A percentile compares a stretch with the other conserved stretches of the same genome.
Conservation (phyloP, 35 echinoderm and acorn worm genomes). For the Heliocidaris tuberculata region DNA sequence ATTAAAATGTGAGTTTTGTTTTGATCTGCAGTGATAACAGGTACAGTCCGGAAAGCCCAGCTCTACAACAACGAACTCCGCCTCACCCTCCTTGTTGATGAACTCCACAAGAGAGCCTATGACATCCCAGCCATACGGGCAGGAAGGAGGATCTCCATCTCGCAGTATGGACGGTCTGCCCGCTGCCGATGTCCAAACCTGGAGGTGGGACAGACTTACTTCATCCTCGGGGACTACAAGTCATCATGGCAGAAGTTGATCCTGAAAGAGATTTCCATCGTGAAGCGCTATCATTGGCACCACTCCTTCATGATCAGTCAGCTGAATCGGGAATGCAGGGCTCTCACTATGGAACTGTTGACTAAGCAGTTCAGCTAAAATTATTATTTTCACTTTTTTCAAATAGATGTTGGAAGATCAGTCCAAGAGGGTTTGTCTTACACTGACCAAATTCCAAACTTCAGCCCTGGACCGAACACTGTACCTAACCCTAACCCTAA, state of each 20-base stretch:
- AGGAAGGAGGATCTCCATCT: constrained; percentile 12
- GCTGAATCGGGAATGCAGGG: constrained; percentile 26
- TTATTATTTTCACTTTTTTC: no score
- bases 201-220: constrained; percentile 59
- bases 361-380: background rate
- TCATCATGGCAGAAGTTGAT: constrained; percentile 48
- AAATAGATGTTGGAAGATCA: background rate
- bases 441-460: background rate
- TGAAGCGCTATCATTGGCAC: constrained; percentile 60
- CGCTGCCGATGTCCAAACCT: constrained; percentile 68
- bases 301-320: constrained; percentile 18
- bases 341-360: background rate
- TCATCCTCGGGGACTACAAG: constrained; percentile 58
- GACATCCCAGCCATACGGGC: constrained; percentile 41
- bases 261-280: constrained; percentile 57
- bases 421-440: background rate
- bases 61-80: constrained; percentile 52
- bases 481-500: no score
- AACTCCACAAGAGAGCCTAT: constrained; percentile 42
- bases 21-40: constrained; percentile 53
- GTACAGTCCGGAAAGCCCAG: constrained; percentile 28
- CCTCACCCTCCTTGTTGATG: constrained; percentile 27
- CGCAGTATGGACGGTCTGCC: constrained; percentile 25
- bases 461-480: background rate
- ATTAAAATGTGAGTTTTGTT: no score